Base-by-base conservation (phyloP, 2,888 invertebrate species). In the Troilus luridus region DNA sequence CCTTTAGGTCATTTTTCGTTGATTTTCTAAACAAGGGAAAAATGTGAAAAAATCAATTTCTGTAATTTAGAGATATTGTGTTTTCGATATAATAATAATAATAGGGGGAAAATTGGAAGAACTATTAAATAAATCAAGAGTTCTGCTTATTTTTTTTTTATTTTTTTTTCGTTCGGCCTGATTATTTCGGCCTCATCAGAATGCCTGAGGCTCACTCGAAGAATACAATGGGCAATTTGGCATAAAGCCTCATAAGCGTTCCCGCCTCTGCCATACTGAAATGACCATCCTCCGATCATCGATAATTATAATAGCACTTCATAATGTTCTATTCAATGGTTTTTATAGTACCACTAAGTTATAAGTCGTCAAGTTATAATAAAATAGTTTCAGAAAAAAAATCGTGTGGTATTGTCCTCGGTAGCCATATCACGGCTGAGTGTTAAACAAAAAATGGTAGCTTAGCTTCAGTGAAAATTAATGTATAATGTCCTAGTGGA, bases 151-250 rank as follows among this genome's bases (percentile, higher is more conserved):
- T 67, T 77, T 77, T 7, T 77, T 67, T 67, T 41, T 41, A 5
- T 41, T 41, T 67, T 24, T 67, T 67, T 67, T 24, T 19, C 72
- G 17, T 17, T 7, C 14, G 17, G 72, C 17, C 41, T 77, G 27
- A 77, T 41, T 77, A 77, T 77, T 77, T 77, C 27, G 72, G 41
- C 17, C 9, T 41, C 72, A 77, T 77, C 19, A 19, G 72, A 41
- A 77, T 27, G 14, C 72, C 17, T 41, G 72, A 41, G 27, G 41
- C 17, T 9, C 72, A 27, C 72, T 17, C 17, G 27, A 77, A 77
- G 72, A 27, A 77, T 27, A 77, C 72, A 77, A 77, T 77, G 19
- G 72, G 72, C 72, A 77, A 77, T 77, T 77, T 77, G 72, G 72
- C 72, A 27, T 19, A 77, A 77, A 77, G 72, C 72, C 72, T 77